Evolutionary conservation across 2,797 vertebrate species (phyloP).

Genomic region (Bucorvus abyssinicus): DNA sequence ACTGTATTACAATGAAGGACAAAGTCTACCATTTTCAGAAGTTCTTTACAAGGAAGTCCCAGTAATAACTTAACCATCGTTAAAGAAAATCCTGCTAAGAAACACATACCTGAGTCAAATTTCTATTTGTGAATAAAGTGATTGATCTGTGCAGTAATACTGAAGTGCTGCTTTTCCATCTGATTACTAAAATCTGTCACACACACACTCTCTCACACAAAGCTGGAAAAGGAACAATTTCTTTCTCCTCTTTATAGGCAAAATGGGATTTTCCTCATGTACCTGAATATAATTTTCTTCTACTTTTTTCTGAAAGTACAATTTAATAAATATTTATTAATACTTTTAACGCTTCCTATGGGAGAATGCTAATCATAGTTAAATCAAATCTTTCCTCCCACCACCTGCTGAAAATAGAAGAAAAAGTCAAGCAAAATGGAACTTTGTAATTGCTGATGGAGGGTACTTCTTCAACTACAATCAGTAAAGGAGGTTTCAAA

Average conservation of each 20-base stretch:
- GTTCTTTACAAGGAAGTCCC: neutral
- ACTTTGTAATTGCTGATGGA: neutral
- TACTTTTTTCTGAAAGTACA: slow-evolving; percentile 21
- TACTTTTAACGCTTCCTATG: neutral
- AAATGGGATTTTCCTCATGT: neutral
- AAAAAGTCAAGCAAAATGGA: neutral
- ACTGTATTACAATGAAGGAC: neutral
- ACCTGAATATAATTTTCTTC: slow-evolving; percentile 23
- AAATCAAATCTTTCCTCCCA: neutral
- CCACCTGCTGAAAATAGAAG: neutral
- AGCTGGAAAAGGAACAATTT: neutral
- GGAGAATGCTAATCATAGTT: neutral
- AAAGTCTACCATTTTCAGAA: neutral
- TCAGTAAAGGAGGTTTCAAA: neutral
- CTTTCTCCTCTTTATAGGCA: neutral
- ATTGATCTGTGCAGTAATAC: neutral
- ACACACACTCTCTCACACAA: neutral
- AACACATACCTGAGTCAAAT: neutral
- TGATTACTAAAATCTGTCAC: neutral
- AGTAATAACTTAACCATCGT: neutral
- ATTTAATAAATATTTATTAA: slow-evolving; percentile 64
- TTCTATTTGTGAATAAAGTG: neutral
- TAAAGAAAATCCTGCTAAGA: neutral
- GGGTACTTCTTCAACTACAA: neutral
- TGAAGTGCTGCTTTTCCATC: neutral